Conservation (phyloP, 2,113 vertebrate species). For the Rattus norvegicus region GRCr8 NC_086029.1:50050501-50051000, state of each 20-base stretch:
- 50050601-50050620: neutral
- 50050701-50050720: neutral
- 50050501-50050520: neutral
- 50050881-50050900: neutral
- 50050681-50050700: no score
- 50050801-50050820: neutral
- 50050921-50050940: no score
- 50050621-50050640: neutral
- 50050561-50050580: neutral
- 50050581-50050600: neutral
- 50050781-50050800: neutral
- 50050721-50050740: accelerated
- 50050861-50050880: neutral
- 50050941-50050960: no score
- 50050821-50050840: neutral
- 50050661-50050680: neutral
- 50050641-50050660: accelerated
- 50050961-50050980: no score
- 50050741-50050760: neutral
- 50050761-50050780: neutral
- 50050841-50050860: neutral
- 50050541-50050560: neutral
- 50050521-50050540: neutral
- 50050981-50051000: neutral
- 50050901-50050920: no score